Evolutionary conservation across 2,888 invertebrate species (phyloP).

Genomic region (Malacosoma neustria): DNA sequence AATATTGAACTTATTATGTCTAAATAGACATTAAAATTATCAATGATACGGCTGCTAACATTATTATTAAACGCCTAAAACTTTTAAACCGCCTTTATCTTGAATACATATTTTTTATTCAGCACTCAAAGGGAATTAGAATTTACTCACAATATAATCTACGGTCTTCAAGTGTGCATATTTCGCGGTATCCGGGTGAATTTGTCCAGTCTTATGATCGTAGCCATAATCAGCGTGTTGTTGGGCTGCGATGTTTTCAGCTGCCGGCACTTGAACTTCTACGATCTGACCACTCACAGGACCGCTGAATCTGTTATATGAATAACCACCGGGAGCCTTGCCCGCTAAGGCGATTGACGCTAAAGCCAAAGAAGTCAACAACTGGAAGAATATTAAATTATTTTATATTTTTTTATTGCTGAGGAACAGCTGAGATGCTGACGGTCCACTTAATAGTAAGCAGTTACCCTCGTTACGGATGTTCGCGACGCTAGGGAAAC

Average conservation of each 20-base stretch:
- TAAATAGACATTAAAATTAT: too few relatives aligned
- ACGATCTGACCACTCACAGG: slow-evolving; percentile 81
- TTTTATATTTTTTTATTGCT: too few relatives aligned
- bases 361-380: slow-evolving; percentile 32
- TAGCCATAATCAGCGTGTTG: slow-evolving; percentile 68
- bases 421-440: too few relatives aligned
- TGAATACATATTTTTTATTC: too few relatives aligned
- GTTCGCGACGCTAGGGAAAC: too few relatives aligned
- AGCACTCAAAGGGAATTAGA: too few relatives aligned
- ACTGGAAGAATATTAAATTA: slow-evolving; percentile 28
- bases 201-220: slow-evolving; percentile 57
- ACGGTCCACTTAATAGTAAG: too few relatives aligned
- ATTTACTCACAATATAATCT: slow-evolving; percentile 79
- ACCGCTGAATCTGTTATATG: slow-evolving; percentile 82
- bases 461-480: too few relatives aligned
- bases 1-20: too few relatives aligned
- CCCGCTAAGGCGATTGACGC: slow-evolving; percentile 31
- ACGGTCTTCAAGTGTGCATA: slow-evolving; percentile 73
- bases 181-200: slow-evolving; percentile 62
- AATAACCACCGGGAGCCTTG: slow-evolving; percentile 74
- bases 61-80: too few relatives aligned
- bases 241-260: slow-evolving; percentile 50
- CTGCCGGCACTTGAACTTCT: slow-evolving; percentile 71
- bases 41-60: too few relatives aligned
- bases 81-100: too few relatives aligned